phyloP scores from a whole-genome alignment of 1,140 invertebrate species.

The Galleria mellonella region DNA sequence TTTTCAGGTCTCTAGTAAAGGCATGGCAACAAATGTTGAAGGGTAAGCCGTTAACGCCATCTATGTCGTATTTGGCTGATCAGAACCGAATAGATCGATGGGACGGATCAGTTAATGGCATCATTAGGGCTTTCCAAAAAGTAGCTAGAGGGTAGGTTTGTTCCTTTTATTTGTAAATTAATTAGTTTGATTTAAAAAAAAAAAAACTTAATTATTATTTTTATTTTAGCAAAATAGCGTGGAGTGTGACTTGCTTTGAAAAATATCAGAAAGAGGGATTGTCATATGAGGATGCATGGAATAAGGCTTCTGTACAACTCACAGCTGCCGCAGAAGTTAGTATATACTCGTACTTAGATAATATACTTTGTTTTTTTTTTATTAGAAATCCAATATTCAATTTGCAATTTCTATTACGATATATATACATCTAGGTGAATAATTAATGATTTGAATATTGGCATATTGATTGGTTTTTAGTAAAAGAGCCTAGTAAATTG shows the following conservation, averaged over 20 bases:
- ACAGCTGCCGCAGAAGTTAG: slow-evolving; percentile 81
- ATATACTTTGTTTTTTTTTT: too few species aligned
- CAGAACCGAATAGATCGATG: slow-evolving; percentile 63
- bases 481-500: too few species aligned
- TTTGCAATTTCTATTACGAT: too few species aligned
- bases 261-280: slow-evolving; percentile 75
- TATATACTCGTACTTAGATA: too few species aligned
- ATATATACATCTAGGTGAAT: too few species aligned
- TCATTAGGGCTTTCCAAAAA: slow-evolving; percentile 79
- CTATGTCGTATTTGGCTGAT: slow-evolving; percentile 78
- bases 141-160: slow-evolving; percentile 80
- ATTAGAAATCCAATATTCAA: too few species aligned
- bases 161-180: too few species aligned
- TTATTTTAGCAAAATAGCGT: slow-evolving; percentile 78
- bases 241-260: slow-evolving; percentile 78
- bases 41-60: slow-evolving; percentile 75
- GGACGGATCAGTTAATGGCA: slow-evolving; percentile 77
- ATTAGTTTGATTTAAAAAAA: too few species aligned
- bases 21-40: slow-evolving; percentile 77
- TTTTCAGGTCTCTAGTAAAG: slow-evolving; percentile 77
- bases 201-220: slow-evolving; percentile 3
- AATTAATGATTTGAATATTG: too few species aligned
- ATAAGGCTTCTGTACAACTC: slow-evolving; percentile 85
- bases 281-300: slow-evolving; percentile 86
- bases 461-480: too few species aligned